phyloP scores from a whole-genome alignment of 2,888 invertebrate species.

The Galeopsomyia nigrocyanea region DNA sequence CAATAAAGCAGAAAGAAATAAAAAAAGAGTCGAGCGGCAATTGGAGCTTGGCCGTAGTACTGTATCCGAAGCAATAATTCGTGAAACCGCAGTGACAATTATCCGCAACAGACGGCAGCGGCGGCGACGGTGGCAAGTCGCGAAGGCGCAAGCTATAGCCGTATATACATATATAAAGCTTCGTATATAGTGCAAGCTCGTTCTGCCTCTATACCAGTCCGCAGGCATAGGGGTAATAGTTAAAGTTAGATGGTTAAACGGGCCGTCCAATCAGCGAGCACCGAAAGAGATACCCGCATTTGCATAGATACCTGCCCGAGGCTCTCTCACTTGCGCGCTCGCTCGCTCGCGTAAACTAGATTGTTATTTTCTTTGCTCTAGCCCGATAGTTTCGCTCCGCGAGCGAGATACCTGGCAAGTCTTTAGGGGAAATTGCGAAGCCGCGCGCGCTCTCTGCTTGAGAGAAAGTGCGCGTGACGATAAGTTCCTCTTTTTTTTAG shows the following conservation, averaged over 20 bases:
- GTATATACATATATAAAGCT: conserved; percentile 10
- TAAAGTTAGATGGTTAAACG: conserved; percentile 56
- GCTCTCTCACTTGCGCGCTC: conserved; percentile 15
- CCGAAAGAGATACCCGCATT: conserved; percentile 43
- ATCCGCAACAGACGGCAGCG: conserved; percentile 24
- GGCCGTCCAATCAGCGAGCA: conserved; percentile 54
- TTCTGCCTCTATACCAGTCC: no score
- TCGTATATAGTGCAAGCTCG: no score
- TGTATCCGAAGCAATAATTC: conserved; percentile 6
- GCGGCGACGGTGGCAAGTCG: not conserved
- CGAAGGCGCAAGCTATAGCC: not conserved
- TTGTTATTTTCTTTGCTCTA: conserved; percentile 42
- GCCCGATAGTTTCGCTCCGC: conserved; percentile 26
- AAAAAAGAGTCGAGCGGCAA: no score
- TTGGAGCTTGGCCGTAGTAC: no score
- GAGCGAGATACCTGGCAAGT: conserved; percentile 26
- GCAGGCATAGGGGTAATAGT: conserved; percentile 50
- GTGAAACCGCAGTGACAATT: conserved; percentile 28
- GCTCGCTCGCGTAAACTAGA: conserved; percentile 40
- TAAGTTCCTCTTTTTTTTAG: no score
- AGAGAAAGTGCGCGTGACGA: no score
- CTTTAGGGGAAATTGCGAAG: conserved; percentile 39
- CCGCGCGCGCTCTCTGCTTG: not conserved
- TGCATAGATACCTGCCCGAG: conserved; percentile 42
- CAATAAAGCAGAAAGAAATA: no score